Evolutionary conservation across 92 coral and sea anemone species (phyloP).

Genomic region (Porites rus): DNA sequence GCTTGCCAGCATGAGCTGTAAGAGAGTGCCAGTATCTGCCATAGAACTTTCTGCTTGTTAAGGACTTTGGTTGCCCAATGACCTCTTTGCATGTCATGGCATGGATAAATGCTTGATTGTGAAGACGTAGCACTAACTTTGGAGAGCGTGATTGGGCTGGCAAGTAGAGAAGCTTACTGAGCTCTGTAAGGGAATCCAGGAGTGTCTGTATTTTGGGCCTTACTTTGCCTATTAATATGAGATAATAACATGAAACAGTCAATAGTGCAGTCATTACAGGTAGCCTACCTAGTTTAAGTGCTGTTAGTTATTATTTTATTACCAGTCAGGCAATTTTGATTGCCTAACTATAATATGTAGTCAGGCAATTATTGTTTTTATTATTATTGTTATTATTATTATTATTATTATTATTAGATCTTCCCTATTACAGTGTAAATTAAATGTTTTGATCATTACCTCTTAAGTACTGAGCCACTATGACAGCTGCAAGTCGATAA

Average conservation of each 20-base stretch:
- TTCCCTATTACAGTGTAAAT: not conserved
- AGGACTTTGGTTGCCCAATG: conserved; percentile 39
- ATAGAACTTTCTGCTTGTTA: conserved; percentile 50
- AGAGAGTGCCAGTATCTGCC: conserved; percentile 56
- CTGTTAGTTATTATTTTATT: not conserved
- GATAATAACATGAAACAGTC: conserved; percentile 5
- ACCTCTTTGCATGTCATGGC: conserved; percentile 56
- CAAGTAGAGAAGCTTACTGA: conserved; percentile 60
- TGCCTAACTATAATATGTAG: not conserved
- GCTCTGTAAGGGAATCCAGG: conserved; percentile 63
- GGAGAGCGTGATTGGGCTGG: conserved; percentile 61
- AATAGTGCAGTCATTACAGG: conserved; percentile 5
- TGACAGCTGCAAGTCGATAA: conserved; percentile 59
- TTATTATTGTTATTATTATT: not conserved
- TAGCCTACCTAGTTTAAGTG: conserved; percentile 6
- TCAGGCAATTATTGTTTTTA: not conserved
- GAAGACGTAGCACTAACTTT: conserved; percentile 61
- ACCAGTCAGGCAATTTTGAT: not conserved
- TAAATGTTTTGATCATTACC: conserved; percentile 5
- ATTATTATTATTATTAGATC: no score
- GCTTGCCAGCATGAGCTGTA: conserved; percentile 55
- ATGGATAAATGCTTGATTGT: conserved; percentile 71
- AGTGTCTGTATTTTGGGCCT: conserved; percentile 51
- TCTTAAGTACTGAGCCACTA: conserved; percentile 21
- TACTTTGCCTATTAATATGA: conserved; percentile 35